Conservation (phyloP, 2,888 invertebrate species). For the Synanthedon vespiformis region DNA sequence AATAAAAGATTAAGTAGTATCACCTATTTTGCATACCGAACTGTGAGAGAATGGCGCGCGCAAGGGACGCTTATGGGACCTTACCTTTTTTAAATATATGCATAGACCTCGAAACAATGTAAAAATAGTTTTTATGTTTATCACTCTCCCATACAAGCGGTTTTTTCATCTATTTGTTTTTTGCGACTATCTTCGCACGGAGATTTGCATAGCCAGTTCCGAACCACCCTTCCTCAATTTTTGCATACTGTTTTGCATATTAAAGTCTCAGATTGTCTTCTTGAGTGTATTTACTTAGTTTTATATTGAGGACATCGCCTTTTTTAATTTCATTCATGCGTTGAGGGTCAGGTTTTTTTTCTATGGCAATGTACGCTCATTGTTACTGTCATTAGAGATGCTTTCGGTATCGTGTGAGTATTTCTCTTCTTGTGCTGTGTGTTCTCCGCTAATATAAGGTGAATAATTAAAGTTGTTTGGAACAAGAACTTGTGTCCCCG, state of each 20-base stretch:
- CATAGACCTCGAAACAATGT: conserved; percentile 42
- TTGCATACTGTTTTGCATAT: conserved; percentile 58
- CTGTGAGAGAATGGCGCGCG: conserved; percentile 52
- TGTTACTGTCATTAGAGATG: conserved; percentile 55
- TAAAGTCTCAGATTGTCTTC: conserved; percentile 48
- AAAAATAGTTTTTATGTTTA: conserved; percentile 61
- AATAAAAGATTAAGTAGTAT: conserved; percentile 66
- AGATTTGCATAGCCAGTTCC: conserved; percentile 65
- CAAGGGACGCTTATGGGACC: conserved; percentile 42
- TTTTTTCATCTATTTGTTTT: conserved; percentile 60
- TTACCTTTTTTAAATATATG: conserved; percentile 37
- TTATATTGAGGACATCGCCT: conserved; percentile 58
- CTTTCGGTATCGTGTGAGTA: conserved; percentile 50
- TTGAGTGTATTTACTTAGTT: conserved; percentile 50
- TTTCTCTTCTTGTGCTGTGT: conserved; percentile 27
- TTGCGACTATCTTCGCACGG: conserved; percentile 62
- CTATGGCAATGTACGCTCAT: conserved; percentile 22
- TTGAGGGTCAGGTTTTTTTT: conserved; percentile 58
- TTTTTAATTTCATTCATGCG: conserved; percentile 54
- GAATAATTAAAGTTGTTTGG: conserved; percentile 57
- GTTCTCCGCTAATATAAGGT: conserved; percentile 23
- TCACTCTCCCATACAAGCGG: conserved; percentile 57
- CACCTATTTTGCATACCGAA: conserved; percentile 55
- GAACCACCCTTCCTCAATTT: conserved; percentile 37
- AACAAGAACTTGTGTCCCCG: conserved; percentile 60